phyloP scores from a whole-genome alignment of 2,888 invertebrate genomes.

The Lamellibrachia satsuma region DNA sequence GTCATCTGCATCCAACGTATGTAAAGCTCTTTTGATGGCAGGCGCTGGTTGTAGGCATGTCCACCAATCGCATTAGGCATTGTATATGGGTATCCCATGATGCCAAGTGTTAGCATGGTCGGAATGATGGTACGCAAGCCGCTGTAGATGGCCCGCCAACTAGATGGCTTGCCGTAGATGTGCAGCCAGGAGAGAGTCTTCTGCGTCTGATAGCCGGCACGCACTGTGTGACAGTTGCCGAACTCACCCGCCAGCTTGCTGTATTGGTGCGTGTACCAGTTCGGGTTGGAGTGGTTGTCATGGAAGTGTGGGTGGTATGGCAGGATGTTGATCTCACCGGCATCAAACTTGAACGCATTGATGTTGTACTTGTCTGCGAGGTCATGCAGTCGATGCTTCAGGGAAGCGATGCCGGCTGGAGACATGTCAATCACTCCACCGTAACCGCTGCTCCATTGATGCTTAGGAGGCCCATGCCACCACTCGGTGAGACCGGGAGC shows the following conservation, averaged over 20 bases:
- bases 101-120: constrained; percentile 72
- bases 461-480: constrained; percentile 75
- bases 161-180: constrained; percentile 84
- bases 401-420: not conserved
- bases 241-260: constrained; percentile 41
- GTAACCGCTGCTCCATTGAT: not conserved
- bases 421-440: not conserved
- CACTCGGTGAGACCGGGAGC: constrained; percentile 57
- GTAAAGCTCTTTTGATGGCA: constrained; percentile 67
- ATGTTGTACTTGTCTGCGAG: not conserved
- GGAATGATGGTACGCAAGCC: constrained; percentile 87
- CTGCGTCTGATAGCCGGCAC: constrained; percentile 83
- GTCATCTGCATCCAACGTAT: constrained; percentile 87
- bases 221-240: constrained; percentile 78
- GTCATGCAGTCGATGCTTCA: not conserved
- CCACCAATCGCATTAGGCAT: constrained; percentile 93
- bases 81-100: constrained; percentile 89
- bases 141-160: constrained; percentile 83
- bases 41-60: constrained; percentile 67
- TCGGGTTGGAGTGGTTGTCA: constrained; percentile 41
- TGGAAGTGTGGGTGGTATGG: constrained; percentile 45
- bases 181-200: constrained; percentile 80
- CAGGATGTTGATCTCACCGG: constrained; percentile 67
- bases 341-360: constrained; percentile 83
- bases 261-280: constrained; percentile 48